phyloP scores from a whole-genome alignment of 2,797 vertebrate species.

The Amniataba percoides region DNA sequence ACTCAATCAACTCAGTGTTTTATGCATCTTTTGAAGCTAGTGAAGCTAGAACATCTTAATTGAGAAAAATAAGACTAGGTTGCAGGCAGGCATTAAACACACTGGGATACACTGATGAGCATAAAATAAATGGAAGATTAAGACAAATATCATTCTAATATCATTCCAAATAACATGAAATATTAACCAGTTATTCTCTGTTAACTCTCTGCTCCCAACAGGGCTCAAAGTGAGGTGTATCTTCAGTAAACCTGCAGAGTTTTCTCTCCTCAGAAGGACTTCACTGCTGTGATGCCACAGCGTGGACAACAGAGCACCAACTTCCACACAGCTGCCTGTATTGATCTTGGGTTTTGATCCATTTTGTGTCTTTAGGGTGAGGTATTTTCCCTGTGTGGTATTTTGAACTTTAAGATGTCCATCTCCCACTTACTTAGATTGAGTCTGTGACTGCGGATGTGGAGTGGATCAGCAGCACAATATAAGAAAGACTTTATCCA shows the following conservation, averaged over 20 bases:
- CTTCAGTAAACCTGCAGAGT: background rate
- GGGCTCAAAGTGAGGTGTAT: constrained; percentile 2
- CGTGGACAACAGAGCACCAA: background rate
- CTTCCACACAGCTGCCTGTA: background rate
- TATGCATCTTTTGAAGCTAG: background rate
- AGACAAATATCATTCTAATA: background rate
- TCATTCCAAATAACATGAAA: background rate
- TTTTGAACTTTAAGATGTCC: background rate
- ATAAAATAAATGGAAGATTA: background rate
- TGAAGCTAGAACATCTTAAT: background rate
- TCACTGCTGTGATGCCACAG: constrained; percentile 26
- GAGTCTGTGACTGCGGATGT: background rate
- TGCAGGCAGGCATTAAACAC: background rate
- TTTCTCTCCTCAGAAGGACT: background rate
- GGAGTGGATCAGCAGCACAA: background rate
- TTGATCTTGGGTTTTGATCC: constrained; percentile 28
- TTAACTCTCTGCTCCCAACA: background rate
- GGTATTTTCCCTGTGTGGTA: constrained; percentile 9
- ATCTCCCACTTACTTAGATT: background rate
- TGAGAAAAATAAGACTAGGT: background rate
- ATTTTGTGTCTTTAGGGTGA: background rate
- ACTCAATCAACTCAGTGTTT: background rate
- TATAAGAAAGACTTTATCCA: background rate
- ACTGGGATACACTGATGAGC: background rate
- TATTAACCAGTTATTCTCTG: background rate